Base-by-base conservation (phyloP, 2,797 vertebrate species). In the Cryptoprocta ferox region DNA sequence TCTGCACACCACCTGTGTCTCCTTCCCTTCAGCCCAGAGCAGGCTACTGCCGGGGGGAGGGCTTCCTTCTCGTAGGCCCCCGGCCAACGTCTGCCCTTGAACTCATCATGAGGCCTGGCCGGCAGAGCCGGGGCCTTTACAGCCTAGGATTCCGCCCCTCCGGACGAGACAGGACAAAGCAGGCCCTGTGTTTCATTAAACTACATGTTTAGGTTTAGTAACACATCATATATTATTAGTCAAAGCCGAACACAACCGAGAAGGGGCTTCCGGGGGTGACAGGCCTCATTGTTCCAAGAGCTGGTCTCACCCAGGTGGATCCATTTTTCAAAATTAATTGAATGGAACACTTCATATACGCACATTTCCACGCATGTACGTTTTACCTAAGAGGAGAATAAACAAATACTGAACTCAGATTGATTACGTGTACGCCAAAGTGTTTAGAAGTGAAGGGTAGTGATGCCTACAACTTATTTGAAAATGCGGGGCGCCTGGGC, bases 321-420 rank as follows among this genome's bases (percentile, higher is more conserved):
- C 19, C 7, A 2, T 5, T n/a, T 37, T 30, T 37, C 42, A 28
- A n/a, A 63, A 19, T 5, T 21, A 70, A 28, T 11, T 9, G 21
- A 71, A n/a, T 0, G 26, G 37, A 2, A 26, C 28, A 1, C 12
- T 35, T n/a, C 7, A 32, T 26, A 45, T 6, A 24, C 0, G 0
- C 9, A 2, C 0, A 0, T 65, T 28, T 83, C 56, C 45, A 26
- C 21, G 2, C 5, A 18, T 18, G 10, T 21, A 32, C 63, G 30
- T 59, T 35, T 66, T 53, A 84, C 66, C 35, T 35, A 16, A 50
- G 53, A 79, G 65, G 56, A 35, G 35, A 75, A 19, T 2, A 26
- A 66, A 4, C 15, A 45, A 53, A 66, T 6, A 35, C 11, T 16
- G 26, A 12, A 14, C 42, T 21, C 24, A 7, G 59, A 48, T 3